Conservation (phyloP, 2,888 invertebrate species). For the Diachrysia chrysitis region DNA sequence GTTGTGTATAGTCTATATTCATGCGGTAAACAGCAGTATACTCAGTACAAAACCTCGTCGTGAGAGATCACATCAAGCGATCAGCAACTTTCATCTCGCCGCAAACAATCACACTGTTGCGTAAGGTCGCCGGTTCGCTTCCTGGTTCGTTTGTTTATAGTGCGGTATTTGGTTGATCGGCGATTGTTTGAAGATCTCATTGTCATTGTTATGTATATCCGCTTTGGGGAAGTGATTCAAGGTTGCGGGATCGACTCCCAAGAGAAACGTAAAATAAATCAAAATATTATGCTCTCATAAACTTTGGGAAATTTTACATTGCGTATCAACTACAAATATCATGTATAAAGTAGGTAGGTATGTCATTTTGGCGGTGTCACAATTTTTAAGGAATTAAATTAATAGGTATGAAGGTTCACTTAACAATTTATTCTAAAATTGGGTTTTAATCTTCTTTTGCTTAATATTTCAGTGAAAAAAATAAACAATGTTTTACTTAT, state of each 20-base stretch:
- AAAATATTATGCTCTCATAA: too few relatives aligned
- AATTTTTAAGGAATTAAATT: too few relatives aligned
- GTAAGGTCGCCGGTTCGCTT: slow-evolving; percentile 51
- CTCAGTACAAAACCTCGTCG: slow-evolving; percentile 15
- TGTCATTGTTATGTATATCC: slow-evolving; percentile 15
- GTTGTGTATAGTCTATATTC: not conserved
- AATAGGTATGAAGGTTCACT: too few relatives aligned
- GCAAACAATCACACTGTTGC: slow-evolving; percentile 45
- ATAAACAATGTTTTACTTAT: too few relatives aligned
- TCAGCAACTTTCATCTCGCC: slow-evolving; percentile 55
- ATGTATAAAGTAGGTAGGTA: too few relatives aligned
- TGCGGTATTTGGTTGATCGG: slow-evolving; percentile 23
- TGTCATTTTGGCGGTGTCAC: too few relatives aligned
- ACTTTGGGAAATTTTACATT: too few relatives aligned
- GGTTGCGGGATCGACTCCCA: not conserved
- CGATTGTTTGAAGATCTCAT: slow-evolving; percentile 28
- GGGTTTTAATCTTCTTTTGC: too few relatives aligned
- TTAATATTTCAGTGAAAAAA: too few relatives aligned
- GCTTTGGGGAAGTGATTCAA: slow-evolving; percentile 2
- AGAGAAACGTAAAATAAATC: not conserved
- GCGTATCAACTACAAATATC: too few relatives aligned
- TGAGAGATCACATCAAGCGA: slow-evolving; percentile 38
- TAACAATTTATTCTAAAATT: too few relatives aligned
- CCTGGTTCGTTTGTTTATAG: slow-evolving; percentile 34
- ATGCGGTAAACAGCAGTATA: slow-evolving; percentile 20